Percentiles rank a stretch among this genome's conserved stretches.
phyloP scores from a whole-genome alignment of 2,113 vertebrate species.

The Willisornis vidua region DNA sequence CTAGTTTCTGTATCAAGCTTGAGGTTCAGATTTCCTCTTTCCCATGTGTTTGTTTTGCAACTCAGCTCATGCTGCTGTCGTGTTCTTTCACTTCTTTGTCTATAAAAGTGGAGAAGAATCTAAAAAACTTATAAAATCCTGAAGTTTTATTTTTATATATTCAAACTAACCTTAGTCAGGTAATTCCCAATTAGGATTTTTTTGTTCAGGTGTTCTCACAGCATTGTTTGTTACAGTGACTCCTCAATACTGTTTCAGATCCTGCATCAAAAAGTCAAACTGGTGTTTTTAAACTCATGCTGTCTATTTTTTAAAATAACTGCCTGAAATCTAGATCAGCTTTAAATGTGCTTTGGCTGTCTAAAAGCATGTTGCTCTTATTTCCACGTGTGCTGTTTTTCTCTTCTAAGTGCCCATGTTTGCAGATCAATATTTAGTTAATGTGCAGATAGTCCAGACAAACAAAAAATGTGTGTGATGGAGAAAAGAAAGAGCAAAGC shows the following conservation, averaged over 20 bases:
- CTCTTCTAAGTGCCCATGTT: background rate
- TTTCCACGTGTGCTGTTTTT: background rate
- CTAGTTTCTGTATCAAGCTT: background rate
- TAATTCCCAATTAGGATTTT: background rate
- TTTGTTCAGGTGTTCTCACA: background rate
- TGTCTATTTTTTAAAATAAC: background rate
- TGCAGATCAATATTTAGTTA: background rate
- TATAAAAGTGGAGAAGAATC: background rate
- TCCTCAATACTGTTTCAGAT: background rate
- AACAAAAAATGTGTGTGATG: background rate
- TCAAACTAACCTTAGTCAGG: background rate
- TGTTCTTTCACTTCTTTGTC: background rate
- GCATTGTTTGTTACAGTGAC: background rate
- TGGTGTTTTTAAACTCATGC: background rate
- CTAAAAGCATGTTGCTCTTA: background rate
- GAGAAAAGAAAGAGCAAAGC: background rate
- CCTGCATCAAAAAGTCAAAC: background rate
- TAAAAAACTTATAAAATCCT: background rate
- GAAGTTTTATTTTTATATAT: background rate
- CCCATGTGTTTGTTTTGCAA: background rate
- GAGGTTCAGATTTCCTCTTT: background rate
- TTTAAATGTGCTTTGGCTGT: background rate
- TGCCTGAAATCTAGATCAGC: background rate
- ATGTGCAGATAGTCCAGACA: background rate
- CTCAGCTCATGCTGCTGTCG: fast-evolving